These are phyloP conservation scores for Decapterus maruadsi DNA, from an alignment of 2,797 vertebrate species.

Conservation along the genomic window DNA sequence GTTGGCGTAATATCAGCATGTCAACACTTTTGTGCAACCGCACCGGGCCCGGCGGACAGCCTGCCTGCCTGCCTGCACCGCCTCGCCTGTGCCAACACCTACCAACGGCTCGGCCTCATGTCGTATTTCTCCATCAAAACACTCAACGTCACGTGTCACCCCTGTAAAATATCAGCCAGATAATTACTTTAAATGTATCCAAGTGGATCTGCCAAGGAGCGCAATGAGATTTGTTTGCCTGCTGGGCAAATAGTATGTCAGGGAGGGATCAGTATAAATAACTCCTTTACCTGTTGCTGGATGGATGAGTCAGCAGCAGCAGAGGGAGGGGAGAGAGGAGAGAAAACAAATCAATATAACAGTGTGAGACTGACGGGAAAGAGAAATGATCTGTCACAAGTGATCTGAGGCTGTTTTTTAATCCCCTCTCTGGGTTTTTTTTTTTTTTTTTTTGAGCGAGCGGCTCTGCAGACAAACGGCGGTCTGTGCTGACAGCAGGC, in stretches of 20 bases:
- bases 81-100: slow-evolving; percentile 60
- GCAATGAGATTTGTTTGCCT: slow-evolving; percentile 60
- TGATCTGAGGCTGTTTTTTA: slow-evolving; percentile 47
- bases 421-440: slow-evolving; percentile 15
- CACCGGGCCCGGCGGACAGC: slow-evolving; percentile 52
- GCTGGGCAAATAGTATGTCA: slow-evolving; percentile 71
- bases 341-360: slow-evolving; percentile 48
- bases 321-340: background rate
- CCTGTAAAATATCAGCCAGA: slow-evolving; percentile 46
- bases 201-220: slow-evolving; percentile 61
- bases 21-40: slow-evolving; percentile 74
- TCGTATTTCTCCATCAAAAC: slow-evolving; percentile 72
- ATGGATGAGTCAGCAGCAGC: slow-evolving; percentile 59
- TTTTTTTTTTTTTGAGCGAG: background rate
- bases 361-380: slow-evolving; percentile 31
- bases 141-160: slow-evolving; percentile 39
- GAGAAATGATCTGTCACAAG: slow-evolving; percentile 48
- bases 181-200: slow-evolving; percentile 74
- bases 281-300: slow-evolving; percentile 51
- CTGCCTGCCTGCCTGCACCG: slow-evolving; percentile 32
- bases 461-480: slow-evolving; percentile 25
- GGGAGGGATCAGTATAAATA: slow-evolving; percentile 65
- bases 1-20: slow-evolving; percentile 60
- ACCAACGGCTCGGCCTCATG: slow-evolving; percentile 48
- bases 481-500: slow-evolving; percentile 29